Percentiles rank a stretch among this genome's conserved stretches.
Conservation (phyloP, 2,888 invertebrate genomes). For the Xylota segnis region DNA sequence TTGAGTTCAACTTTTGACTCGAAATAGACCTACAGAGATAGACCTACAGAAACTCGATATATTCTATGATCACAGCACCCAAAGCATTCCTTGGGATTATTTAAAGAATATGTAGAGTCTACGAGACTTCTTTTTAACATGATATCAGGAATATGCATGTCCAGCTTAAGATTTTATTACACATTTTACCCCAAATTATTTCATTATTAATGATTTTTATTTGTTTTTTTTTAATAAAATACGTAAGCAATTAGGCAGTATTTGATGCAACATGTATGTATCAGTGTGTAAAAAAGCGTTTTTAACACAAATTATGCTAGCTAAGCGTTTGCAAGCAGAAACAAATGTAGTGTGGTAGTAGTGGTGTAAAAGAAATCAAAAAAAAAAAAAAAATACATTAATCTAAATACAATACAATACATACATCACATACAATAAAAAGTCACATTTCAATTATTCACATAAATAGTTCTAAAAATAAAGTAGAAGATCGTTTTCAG, state of each 20-base stretch:
- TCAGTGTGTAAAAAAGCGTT: slow-evolving; percentile 71
- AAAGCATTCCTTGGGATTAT: too few relatives aligned
- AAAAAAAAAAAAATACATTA: slow-evolving; percentile 34
- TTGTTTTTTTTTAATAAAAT: slow-evolving; percentile 55
- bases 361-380: slow-evolving; percentile 50
- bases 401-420: slow-evolving; percentile 47
- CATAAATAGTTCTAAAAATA: slow-evolving; percentile 66
- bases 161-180: slow-evolving; percentile 53
- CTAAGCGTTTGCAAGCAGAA: slow-evolving; percentile 66
- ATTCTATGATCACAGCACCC: too few relatives aligned
- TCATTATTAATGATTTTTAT: slow-evolving; percentile 38
- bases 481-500: slow-evolving; percentile 73
- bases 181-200: slow-evolving; percentile 19
- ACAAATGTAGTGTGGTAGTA: slow-evolving; percentile 59
- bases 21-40: too few relatives aligned
- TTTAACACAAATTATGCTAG: slow-evolving; percentile 61
- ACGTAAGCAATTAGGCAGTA: slow-evolving; percentile 75
- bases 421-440: slow-evolving; percentile 23
- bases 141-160: slow-evolving; percentile 6
- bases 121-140: neutral
- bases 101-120: too few relatives aligned
- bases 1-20: too few relatives aligned
- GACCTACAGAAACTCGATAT: too few relatives aligned
- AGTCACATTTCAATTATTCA: slow-evolving; percentile 21
- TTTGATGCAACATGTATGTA: slow-evolving; percentile 75